These are phyloP conservation scores for Craniophora ligustri DNA, from an alignment of 2,888 invertebrate species.

Conservation along the genomic window DNA sequence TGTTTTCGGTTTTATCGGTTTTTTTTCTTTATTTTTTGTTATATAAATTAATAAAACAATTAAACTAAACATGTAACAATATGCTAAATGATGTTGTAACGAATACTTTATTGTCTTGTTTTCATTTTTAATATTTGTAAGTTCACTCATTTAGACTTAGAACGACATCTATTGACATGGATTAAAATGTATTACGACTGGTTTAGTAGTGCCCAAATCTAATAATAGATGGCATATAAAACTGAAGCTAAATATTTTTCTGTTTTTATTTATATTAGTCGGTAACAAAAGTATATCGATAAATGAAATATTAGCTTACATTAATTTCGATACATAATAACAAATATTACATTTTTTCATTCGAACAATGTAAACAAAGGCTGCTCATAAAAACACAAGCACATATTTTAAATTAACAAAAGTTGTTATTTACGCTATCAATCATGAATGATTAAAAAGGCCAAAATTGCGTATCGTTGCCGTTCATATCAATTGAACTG, in stretches of 20 bases:
- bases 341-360: conserved; percentile 5
- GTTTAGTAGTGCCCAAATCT: neutral
- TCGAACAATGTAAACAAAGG: conserved; percentile 5
- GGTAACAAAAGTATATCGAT: neutral
- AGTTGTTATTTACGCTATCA: conserved; percentile 39
- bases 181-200: neutral
- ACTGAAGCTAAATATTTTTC: too few relatives aligned
- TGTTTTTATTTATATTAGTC: neutral
- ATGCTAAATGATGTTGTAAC: neutral
- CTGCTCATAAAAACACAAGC: conserved; percentile 8
- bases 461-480: conserved; percentile 34
- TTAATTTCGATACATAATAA: conserved; percentile 6
- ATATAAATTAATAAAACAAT: neutral
- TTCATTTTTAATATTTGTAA: too few relatives aligned
- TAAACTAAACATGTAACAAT: neutral
- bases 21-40: conserved; percentile 17
- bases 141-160: accelerated
- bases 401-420: conserved; percentile 25
- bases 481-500: conserved; percentile 56
- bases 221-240: conserved; percentile 12
- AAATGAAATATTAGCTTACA: neutral
- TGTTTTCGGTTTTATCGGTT: conserved; percentile 42
- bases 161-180: conserved; percentile 22
- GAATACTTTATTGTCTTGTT: neutral
- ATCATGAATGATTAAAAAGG: conserved; percentile 45